Conservation (phyloP, 2,113 vertebrate species). For the Echinops telfairi region DNA sequence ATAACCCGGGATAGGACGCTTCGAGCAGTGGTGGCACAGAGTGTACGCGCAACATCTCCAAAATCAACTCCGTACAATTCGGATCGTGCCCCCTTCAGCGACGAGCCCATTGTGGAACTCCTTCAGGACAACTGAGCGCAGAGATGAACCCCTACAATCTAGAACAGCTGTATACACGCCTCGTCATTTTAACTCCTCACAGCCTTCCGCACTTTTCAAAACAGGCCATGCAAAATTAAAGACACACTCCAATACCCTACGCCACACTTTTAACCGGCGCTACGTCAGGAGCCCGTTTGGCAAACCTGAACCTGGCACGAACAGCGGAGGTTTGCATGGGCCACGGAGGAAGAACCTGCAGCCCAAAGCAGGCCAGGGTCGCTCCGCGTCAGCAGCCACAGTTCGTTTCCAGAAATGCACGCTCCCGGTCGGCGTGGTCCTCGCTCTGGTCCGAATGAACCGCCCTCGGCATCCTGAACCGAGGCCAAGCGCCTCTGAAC, state of each 20-base stretch:
- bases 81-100: conserved; percentile 1
- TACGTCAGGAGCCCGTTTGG: neutral
- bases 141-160: neutral
- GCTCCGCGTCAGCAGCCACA: accelerated
- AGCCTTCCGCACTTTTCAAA: neutral
- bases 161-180: neutral
- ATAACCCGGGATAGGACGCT: neutral
- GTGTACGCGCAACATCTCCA: neutral
- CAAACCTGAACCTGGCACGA: neutral
- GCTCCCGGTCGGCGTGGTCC: neutral
- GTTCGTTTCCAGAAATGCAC: neutral
- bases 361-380: neutral
- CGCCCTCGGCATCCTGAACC: neutral
- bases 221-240: neutral
- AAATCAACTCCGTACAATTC: conserved; percentile 13
- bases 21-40: neutral
- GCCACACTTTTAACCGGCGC: neutral
- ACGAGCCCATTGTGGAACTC: conserved; percentile 4
- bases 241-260: neutral
- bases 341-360: neutral
- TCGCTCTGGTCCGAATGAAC: accelerated
- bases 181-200: neutral
- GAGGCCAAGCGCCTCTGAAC: neutral
- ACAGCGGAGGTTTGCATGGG: neutral
- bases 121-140: neutral